Conservation (phyloP, 2,797 vertebrate genomes). For the Ctenosaura bakeri region DNA sequence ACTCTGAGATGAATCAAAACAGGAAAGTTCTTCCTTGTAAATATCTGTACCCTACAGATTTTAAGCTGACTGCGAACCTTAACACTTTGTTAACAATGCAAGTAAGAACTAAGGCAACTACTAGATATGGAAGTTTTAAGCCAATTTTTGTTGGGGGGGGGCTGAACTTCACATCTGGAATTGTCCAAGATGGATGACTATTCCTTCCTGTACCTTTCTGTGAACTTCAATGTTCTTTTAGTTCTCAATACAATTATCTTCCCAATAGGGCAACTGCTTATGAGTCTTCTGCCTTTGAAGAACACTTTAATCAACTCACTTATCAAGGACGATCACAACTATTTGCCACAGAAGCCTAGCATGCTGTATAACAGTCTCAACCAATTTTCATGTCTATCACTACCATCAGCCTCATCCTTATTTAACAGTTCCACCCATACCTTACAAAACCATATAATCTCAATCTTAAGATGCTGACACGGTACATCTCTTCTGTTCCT, state of each 20-base stretch:
- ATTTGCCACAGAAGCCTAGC: background rate
- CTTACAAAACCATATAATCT: too few relatives aligned
- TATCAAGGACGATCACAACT: background rate
- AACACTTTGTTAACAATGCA: background rate
- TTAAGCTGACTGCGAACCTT: constrained; percentile 53
- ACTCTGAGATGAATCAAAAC: constrained; percentile 67
- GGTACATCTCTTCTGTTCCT: too few relatives aligned
- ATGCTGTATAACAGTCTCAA: background rate
- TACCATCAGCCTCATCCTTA: background rate
- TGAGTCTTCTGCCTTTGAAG: background rate
- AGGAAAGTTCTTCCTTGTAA: constrained; percentile 60
- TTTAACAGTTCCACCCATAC: too few relatives aligned
- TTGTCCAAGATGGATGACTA: background rate
- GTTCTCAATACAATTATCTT: background rate
- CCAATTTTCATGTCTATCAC: background rate
- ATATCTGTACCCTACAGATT: constrained; percentile 68
- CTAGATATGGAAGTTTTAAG: background rate
- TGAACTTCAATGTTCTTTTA: background rate
- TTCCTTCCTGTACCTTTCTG: background rate
- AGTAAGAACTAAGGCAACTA: background rate
- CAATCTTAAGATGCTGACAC: too few relatives aligned
- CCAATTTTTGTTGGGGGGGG: background rate
- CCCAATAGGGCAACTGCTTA: background rate
- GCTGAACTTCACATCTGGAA: background rate
- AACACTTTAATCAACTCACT: background rate